Percentiles rank a stretch among this genome's conserved stretches.
Evolutionary conservation across 2,888 invertebrate species (phyloP).

Genomic region (Aphodius sticticus): DNA sequence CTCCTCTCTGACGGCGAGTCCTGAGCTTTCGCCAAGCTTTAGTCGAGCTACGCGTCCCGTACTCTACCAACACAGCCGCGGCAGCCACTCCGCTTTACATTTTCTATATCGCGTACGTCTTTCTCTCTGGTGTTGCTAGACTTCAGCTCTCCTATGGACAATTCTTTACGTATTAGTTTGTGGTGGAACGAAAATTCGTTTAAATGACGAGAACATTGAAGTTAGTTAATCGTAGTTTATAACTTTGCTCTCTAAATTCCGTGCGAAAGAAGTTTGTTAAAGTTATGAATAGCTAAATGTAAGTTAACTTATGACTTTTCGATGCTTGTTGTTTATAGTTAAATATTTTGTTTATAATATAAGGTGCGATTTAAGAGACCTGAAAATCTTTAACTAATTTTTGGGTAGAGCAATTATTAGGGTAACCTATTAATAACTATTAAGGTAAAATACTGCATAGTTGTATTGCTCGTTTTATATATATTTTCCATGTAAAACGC

Average conservation of each 20-base stretch:
- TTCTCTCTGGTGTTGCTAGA: neutral
- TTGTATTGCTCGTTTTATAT: too few relatives aligned
- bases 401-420: too few relatives aligned
- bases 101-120: neutral
- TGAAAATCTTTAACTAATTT: too few relatives aligned
- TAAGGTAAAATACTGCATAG: too few relatives aligned
- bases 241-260: neutral
- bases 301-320: neutral
- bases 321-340: too few relatives aligned
- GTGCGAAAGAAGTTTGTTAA: neutral
- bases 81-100: conserved; percentile 18
- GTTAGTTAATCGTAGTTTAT: neutral
- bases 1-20: conserved; percentile 43
- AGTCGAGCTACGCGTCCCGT: conserved; percentile 44
- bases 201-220: neutral
- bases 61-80: conserved; percentile 30
- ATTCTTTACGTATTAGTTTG: neutral
- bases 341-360: too few relatives aligned
- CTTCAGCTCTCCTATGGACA: neutral
- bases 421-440: too few relatives aligned
- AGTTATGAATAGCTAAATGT: neutral
- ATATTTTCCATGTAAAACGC: too few relatives aligned
- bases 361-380: too few relatives aligned
- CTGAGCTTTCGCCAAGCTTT: conserved; percentile 47
- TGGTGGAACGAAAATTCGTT: neutral